Percentiles rank a stretch among this genome's conserved stretches.
Evolutionary conservation across 2,113 vertebrate species (phyloP).

Genomic region (Indicator maculatus): DNA sequence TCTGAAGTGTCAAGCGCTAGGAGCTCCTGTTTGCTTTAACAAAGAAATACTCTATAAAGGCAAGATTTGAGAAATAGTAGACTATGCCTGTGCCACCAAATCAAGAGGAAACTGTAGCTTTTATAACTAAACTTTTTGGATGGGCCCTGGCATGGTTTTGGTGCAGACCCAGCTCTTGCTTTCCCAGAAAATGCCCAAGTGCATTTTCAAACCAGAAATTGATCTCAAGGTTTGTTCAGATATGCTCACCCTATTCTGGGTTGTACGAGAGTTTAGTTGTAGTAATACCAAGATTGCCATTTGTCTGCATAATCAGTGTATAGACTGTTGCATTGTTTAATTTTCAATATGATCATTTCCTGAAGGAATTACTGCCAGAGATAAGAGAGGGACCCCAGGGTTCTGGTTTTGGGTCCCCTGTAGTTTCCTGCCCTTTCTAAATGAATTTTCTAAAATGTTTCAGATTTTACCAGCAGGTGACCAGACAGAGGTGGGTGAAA

Average conservation of each 20-base stretch:
- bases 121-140: background rate
- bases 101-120: background rate
- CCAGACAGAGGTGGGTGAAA: constrained; percentile 94
- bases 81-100: background rate
- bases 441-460: constrained; percentile 34
- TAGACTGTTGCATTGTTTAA: background rate
- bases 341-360: background rate
- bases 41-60: background rate
- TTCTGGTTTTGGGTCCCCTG: background rate
- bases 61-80: background rate
- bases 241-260: background rate
- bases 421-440: background rate
- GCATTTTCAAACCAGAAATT: background rate
- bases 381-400: background rate
- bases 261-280: background rate
- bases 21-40: background rate
- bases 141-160: background rate
- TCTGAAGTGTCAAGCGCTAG: background rate
- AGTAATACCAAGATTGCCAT: background rate
- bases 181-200: background rate
- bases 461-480: constrained; percentile 93
- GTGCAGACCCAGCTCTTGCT: background rate
- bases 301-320: background rate
- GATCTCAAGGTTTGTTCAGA: background rate
- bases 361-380: background rate